Evolutionary conservation across 2,888 invertebrate species (phyloP).

Genomic region (Ctena decussata): DNA sequence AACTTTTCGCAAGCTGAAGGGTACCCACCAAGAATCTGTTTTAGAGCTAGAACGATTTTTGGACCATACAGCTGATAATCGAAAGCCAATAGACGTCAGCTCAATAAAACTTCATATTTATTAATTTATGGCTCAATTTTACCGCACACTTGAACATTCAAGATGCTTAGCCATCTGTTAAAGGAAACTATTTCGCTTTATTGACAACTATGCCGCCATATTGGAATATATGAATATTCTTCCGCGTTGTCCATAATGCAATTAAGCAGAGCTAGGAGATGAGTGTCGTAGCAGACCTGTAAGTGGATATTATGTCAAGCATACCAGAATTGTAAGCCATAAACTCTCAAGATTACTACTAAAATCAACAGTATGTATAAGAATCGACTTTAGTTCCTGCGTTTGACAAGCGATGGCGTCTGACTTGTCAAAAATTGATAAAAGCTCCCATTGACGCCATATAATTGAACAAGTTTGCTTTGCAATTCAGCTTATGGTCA

Average conservation of each 20-base stretch:
- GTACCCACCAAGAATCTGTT: too few relatives aligned
- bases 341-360: background rate
- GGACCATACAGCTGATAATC: too few relatives aligned
- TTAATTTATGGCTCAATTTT: background rate
- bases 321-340: background rate
- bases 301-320: background rate
- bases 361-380: background rate
- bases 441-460: background rate
- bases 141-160: background rate
- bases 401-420: background rate
- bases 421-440: background rate
- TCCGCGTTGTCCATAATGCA: constrained; percentile 42
- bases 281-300: background rate
- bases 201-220: background rate
- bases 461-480: background rate
- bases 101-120: background rate
- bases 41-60: too few relatives aligned
- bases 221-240: constrained; percentile 38
- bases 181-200: background rate
- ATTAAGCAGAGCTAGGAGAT: constrained; percentile 46
- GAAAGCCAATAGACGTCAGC: background rate
- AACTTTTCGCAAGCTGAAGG: too few relatives aligned
- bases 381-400: background rate
- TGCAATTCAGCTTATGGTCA: constrained; percentile 4
- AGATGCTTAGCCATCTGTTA: background rate